These are phyloP conservation scores for Acleris emargana DNA, from an alignment of 2,888 invertebrate genomes.

Conservation along the genomic window DNA sequence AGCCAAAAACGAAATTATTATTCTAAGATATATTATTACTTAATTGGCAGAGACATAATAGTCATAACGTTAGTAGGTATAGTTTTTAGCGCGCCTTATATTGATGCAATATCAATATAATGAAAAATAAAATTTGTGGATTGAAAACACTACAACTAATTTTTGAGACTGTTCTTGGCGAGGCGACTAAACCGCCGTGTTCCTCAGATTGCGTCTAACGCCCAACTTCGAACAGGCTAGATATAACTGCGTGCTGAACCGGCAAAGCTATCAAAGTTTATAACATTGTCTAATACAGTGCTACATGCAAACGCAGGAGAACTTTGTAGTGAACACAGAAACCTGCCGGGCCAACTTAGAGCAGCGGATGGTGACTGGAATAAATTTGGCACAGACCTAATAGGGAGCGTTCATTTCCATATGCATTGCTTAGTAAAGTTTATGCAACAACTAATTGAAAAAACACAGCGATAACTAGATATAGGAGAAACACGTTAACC, in stretches of 20 bases:
- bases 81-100: neutral
- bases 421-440: too few relatives aligned
- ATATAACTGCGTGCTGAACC: slow-evolving; percentile 28
- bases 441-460: too few relatives aligned
- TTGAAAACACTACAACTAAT: neutral
- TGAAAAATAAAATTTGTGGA: neutral
- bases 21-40: too few relatives aligned
- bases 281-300: slow-evolving; percentile 35
- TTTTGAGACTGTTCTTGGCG: slow-evolving; percentile 15
- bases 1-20: too few relatives aligned
- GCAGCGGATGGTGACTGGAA: slow-evolving; percentile 27
- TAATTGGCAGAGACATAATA: too few relatives aligned
- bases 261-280: slow-evolving; percentile 35
- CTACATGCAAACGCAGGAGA: slow-evolving; percentile 34
- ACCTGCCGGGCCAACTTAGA: slow-evolving; percentile 17
- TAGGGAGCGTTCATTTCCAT: neutral
- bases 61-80: too few relatives aligned
- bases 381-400: slow-evolving; percentile 15
- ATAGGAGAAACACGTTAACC: too few relatives aligned
- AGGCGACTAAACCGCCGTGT: slow-evolving; percentile 2
- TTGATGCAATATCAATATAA: neutral
- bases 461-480: too few relatives aligned
- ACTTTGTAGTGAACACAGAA: slow-evolving; percentile 25
- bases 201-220: slow-evolving; percentile 29
- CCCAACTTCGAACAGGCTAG: slow-evolving; percentile 20